Conservation (phyloP, 2,888 invertebrate species). For the Archaeoteleia sp. region DNA sequence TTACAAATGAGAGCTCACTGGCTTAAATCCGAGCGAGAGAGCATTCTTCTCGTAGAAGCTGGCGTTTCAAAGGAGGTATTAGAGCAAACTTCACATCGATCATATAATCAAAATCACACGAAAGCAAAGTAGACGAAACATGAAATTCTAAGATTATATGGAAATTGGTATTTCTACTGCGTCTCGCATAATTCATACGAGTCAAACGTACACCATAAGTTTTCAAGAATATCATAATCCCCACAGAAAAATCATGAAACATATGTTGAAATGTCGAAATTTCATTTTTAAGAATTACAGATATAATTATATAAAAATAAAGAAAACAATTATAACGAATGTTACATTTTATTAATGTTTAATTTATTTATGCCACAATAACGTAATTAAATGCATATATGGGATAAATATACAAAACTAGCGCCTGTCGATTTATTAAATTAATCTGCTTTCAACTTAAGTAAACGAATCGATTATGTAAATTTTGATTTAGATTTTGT, state of each 20-base stretch:
- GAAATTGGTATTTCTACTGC: slow-evolving; percentile 24
- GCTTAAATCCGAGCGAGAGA: slow-evolving; percentile 95
- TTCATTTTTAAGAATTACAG: not conserved
- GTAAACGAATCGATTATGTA: no score
- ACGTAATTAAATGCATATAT: no score
- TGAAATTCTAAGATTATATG: slow-evolving; percentile 20
- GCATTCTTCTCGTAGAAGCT: slow-evolving; percentile 92
- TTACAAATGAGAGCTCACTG: slow-evolving; percentile 97
- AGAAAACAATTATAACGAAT: no score
- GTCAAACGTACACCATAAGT: no score
- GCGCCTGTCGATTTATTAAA: no score
- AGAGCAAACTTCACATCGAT: slow-evolving; percentile 38
- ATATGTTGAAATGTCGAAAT: no score
- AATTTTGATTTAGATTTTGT: no score
- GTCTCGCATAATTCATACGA: slow-evolving; percentile 24
- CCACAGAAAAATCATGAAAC: slow-evolving; percentile 9
- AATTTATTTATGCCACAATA: no score
- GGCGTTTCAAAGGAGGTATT: slow-evolving; percentile 91
- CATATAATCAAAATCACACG: slow-evolving; percentile 33
- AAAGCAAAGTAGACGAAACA: slow-evolving; percentile 26
- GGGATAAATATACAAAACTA: no score
- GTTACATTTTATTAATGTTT: no score
- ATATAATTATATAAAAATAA: no score
- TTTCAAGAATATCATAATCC: slow-evolving; percentile 10
- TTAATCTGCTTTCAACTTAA: no score